Evolutionary conservation across 2,797 vertebrate species (phyloP).

Genomic region (Ctenopoma kingsleyae): DNA sequence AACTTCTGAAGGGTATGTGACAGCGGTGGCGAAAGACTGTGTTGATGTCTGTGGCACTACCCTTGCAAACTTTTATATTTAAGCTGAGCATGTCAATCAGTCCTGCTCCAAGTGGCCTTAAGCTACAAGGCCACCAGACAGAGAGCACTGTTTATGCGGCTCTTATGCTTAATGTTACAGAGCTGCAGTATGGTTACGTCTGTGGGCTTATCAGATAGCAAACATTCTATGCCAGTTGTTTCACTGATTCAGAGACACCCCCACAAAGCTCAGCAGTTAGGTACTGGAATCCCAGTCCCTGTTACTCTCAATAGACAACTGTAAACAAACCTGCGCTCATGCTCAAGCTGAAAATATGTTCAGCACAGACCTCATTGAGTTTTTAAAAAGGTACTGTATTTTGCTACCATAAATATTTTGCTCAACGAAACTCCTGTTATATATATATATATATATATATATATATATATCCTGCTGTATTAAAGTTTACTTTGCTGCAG

Average conservation of each 20-base stretch:
- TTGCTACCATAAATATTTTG: neutral
- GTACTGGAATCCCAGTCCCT: constrained; percentile 1
- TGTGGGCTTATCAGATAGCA: constrained; percentile 50
- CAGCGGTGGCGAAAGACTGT: neutral
- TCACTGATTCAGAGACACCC: constrained; percentile 34
- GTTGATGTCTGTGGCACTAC: neutral
- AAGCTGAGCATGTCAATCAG: constrained; percentile 13
- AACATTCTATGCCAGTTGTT: constrained; percentile 48
- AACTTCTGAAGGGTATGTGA: constrained; percentile 8
- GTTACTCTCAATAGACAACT: neutral
- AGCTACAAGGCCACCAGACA: constrained; percentile 43
- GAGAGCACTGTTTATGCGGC: constrained; percentile 8
- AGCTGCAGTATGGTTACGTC: constrained; percentile 24
- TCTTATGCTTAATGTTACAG: constrained; percentile 57
- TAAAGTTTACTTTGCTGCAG: constrained; percentile 33
- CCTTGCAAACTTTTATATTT: constrained; percentile 38
- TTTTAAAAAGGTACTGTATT: neutral
- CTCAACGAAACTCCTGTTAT: constrained; percentile 11
- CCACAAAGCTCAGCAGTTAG: neutral
- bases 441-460: no score
- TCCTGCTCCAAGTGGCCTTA: constrained; percentile 22
- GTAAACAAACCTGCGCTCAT: constrained; percentile 5
- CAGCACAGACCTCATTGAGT: neutral
- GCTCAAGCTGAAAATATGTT: constrained; percentile 6
- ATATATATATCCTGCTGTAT: neutral